A percentile compares a stretch with the other conserved stretches of the same genome.
Evolutionary conservation across 2,113 vertebrate species (phyloP).

Genomic region (Mellivora capensis): DNA sequence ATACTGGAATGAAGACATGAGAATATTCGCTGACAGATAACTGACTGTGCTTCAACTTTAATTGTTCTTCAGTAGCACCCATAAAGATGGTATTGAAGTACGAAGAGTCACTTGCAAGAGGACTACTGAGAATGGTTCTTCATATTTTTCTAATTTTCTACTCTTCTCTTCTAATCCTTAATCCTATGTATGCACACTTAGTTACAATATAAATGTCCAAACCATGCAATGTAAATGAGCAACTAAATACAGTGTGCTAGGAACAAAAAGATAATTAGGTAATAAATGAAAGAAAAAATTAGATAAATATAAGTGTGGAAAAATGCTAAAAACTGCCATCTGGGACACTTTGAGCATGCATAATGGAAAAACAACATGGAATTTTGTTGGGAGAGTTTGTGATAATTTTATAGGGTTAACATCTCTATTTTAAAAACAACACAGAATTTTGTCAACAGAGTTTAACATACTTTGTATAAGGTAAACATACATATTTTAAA

Average conservation of each 20-base stretch:
- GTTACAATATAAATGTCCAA: background rate
- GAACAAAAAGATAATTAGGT: conserved; percentile 34
- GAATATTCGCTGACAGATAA: conserved; percentile 20
- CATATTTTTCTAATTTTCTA: conserved; percentile 19
- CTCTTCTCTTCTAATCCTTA: conserved; percentile 41
- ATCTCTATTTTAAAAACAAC: background rate
- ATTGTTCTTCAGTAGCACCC: background rate
- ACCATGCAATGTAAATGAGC: background rate
- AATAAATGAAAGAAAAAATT: conserved; percentile 38
- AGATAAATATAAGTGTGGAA: background rate
- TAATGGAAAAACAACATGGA: conserved; percentile 7
- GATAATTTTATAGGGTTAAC: conserved; percentile 23
- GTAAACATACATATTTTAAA: background rate
- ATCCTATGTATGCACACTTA: conserved; percentile 39
- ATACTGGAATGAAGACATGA: conserved; percentile 29
- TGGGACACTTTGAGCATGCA: background rate
- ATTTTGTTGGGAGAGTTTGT: conserved; percentile 42
- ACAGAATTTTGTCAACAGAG: background rate
- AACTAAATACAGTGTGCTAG: background rate
- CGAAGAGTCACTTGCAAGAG: background rate
- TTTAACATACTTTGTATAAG: background rate
- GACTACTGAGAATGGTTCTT: background rate
- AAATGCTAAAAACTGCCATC: background rate
- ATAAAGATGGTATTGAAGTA: conserved; percentile 37
- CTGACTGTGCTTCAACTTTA: background rate